phyloP scores from a whole-genome alignment of 2,113 vertebrate species.

The Notechis scutatus region DNA sequence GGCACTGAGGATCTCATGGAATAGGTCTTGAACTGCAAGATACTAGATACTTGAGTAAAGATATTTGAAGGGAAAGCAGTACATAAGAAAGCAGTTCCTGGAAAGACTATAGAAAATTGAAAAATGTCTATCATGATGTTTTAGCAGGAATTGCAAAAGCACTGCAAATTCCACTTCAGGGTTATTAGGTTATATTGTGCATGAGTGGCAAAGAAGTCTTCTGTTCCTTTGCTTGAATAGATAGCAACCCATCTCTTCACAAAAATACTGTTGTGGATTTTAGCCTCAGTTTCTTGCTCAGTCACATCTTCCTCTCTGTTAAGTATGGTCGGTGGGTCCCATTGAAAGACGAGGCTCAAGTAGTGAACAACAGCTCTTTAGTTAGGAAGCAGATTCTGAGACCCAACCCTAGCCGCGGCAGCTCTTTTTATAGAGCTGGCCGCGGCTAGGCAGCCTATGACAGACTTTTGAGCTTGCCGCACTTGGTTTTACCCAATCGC shows the following conservation, averaged over 20 bases:
- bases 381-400: too few relatives aligned
- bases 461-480: too few relatives aligned
- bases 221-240: background rate
- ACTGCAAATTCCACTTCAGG: background rate
- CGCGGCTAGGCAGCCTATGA: too few relatives aligned
- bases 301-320: background rate
- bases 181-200: background rate
- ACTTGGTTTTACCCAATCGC: too few relatives aligned
- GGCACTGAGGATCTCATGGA: background rate
- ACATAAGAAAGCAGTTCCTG: background rate
- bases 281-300: background rate
- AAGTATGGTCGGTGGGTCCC: too few relatives aligned
- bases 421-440: too few relatives aligned
- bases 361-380: too few relatives aligned
- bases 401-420: too few relatives aligned
- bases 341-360: too few relatives aligned
- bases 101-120: background rate
- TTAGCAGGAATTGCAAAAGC: background rate
- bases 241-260: background rate
- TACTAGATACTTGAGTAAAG: background rate
- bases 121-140: background rate
- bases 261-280: background rate
- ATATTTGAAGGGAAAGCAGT: background rate
- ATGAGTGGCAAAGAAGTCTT: background rate
- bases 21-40: background rate